Percentiles rank a stretch among this genome's conserved stretches.
Evolutionary conservation across 2,113 vertebrate genomes (phyloP).

Genomic region (Nothoprocta pentlandii): DNA sequence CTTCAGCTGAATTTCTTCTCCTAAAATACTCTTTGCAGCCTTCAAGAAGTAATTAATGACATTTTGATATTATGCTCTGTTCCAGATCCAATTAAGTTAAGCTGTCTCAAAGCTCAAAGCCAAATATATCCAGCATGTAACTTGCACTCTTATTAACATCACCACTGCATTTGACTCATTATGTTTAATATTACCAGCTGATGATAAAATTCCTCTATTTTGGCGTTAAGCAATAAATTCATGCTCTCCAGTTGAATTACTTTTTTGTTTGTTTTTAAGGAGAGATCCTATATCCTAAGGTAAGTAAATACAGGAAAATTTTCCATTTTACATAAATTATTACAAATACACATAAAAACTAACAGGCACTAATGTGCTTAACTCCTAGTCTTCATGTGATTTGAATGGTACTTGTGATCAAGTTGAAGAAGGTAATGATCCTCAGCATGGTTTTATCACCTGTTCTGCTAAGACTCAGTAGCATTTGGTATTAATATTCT

Average conservation of each 20-base stretch:
- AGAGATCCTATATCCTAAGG: background rate
- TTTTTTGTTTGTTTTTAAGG: background rate
- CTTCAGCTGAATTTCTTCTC: background rate
- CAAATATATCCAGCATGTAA: slow-evolving; percentile 30
- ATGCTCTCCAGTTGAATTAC: background rate
- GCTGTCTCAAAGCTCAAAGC: background rate
- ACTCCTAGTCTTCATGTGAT: background rate
- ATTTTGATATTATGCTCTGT: slow-evolving; percentile 17
- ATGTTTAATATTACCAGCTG: background rate
- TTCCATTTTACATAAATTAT: background rate
- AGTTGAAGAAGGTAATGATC: background rate
- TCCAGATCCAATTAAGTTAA: slow-evolving; percentile 37
- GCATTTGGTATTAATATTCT: background rate
- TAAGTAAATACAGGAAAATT: background rate
- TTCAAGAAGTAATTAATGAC: slow-evolving; percentile 25
- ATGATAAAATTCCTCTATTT: background rate
- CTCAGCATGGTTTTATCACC: background rate
- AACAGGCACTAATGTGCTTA: background rate
- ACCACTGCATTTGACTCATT: slow-evolving; percentile 8
- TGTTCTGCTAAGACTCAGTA: background rate
- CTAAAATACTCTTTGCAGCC: background rate
- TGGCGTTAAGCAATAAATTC: background rate
- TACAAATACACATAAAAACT: background rate
- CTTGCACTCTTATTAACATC: background rate
- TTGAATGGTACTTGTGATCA: background rate